phyloP scores from a whole-genome alignment of 2,797 vertebrate species.

The Falco concolor region DNA sequence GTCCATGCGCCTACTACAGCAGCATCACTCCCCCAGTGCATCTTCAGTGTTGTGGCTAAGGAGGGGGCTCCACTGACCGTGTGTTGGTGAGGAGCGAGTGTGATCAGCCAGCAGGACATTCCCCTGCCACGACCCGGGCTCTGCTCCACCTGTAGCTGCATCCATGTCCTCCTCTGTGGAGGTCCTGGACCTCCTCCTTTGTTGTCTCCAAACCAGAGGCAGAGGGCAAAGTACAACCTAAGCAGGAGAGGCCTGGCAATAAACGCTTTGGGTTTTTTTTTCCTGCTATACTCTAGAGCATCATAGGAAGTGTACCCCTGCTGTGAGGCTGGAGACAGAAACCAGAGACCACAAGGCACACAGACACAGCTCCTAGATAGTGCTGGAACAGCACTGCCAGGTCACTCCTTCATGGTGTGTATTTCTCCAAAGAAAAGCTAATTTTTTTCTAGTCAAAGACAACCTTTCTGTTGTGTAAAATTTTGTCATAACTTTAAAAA shows the following conservation, averaged over 20 bases:
- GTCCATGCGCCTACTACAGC: fast-evolving
- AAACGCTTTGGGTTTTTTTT: too few relatives aligned
- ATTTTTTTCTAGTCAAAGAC: neutral
- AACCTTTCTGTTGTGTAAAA: neutral
- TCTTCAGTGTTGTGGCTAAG: neutral
- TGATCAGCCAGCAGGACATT: neutral
- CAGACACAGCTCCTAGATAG: neutral
- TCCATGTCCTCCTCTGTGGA: fast-evolving
- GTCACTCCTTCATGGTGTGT: neutral
- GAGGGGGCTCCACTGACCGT: neutral
- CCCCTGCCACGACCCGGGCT: neutral
- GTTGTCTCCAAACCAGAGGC: neutral
- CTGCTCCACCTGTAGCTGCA: neutral
- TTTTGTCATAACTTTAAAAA: neutral
- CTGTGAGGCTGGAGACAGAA: neutral
- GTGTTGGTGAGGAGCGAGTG: neutral
- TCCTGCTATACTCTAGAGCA: too few relatives aligned
- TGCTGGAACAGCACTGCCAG: neutral
- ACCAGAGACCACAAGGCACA: neutral
- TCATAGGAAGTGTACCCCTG: neutral
- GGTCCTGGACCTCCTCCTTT: neutral
- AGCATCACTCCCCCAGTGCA: neutral
- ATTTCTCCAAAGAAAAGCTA: neutral
- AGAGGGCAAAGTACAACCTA: neutral
- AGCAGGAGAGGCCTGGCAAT: neutral